Base-by-base conservation (phyloP, 2,797 vertebrate species). In the Petrocephalus schoutedeni region DNA sequence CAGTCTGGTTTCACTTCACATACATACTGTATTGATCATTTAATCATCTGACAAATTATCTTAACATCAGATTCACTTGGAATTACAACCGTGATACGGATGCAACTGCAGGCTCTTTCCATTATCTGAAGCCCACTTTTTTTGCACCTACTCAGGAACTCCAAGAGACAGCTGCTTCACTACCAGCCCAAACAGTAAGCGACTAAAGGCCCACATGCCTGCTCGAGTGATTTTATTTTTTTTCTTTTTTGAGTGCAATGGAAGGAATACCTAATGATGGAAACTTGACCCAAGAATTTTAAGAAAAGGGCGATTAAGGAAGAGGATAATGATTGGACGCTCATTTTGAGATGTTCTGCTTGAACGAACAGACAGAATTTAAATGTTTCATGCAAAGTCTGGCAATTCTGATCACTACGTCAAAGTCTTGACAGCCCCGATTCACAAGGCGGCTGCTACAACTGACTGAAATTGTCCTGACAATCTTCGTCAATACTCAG, bases 401-500 rank as follows among this genome's bases (percentile, higher is more conserved):
- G 45, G 80, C 80, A 53, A 12, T 53, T 84, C 23, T 53, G n/a
- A 86, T 58, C 57, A 86, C 56, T 28, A 23, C 23, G 56, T 86
- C 84, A 86, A 59, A 86, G 57, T 28, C 57, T 19, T 23, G 56
- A 61, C 74, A 28, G 74, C 56, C 21, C 67, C 21, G 32, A 32
- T 83, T 58, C 28, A 53, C 23, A 77, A 71, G 71, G 67, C 87
- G n/a, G n/a, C 41, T 57, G 53, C 74, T 83, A 71, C 36, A 41
- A 83, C 57, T 88, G 87, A 59, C 74, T 51, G 74, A 59, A 83
- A 51, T 59, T 89, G 89, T 88, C 77, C 80, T 84, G 45, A 23
- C 51, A 49, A 84, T 51, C 45, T 84, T 84, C 51, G 49, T 90
- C 86, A 87, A 88, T 89, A 91, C 90, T 91, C 87, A 88, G 51